Evolutionary conservation across 1,140 invertebrate genomes (phyloP), one percentile per base, ranked within the genome.

Genomic region (Kradibia gibbosae): DNA sequence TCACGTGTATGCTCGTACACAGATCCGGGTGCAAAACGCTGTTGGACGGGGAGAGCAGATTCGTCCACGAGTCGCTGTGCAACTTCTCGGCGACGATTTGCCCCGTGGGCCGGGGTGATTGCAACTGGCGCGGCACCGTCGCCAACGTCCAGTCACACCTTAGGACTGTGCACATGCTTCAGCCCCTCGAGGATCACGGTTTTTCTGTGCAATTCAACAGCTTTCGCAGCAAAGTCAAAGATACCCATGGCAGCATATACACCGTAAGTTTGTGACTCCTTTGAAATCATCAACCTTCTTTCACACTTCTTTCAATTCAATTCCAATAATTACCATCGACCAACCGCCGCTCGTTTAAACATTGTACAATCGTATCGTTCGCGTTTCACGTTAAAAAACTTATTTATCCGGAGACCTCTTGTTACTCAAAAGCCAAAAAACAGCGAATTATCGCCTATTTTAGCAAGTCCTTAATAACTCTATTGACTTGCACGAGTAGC

Each of bases 41-140:
- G 0, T 5, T 86, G 22, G 34, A 78, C 34, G 76, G 55, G 3
- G 82, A 85, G 11, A 82, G 45, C 5, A 83, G 84, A 85, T 60
- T 55, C 10, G 42, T 57, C 15, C 86, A 87, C 78, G 85, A 87
- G 57, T 76, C 82, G 71, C 72, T 78, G 25, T 87, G 86, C 34
- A 82, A 65, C 53, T 85, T 73, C 25, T 42, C 74, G 13, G 0
- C 31, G 11, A 77, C 79, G 3, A 0, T 45, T 3, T 87, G 86
- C 36, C 83, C 83, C 1, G 62, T 83, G 7, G 73, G 70, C 5
- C 10, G 78, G 0, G 72, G 81, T 15, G 25, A 45, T 22, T 87
- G 86, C 74, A 22, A 25, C 1, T 87, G 86, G 86, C 36, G 15
- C 22, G 86, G 86, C 28, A 78, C 81, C n/a, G 48, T 81, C 4